Evolutionary conservation across 2,888 invertebrate species (phyloP).

Genomic region (Eupsilia transversa): DNA sequence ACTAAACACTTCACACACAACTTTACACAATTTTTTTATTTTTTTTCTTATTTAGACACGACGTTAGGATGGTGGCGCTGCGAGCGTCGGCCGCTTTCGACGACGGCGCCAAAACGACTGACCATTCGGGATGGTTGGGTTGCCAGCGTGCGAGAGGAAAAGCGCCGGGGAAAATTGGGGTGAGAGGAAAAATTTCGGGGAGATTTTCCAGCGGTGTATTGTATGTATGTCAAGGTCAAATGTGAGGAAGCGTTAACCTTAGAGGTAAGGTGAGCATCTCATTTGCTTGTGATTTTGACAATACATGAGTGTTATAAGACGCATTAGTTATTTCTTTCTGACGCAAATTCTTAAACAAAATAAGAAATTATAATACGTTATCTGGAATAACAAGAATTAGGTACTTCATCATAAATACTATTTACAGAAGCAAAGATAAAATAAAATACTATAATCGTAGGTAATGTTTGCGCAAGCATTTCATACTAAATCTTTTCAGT

Average conservation of each 20-base stretch:
- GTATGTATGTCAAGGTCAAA: constrained; percentile 21
- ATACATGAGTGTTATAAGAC: not conserved
- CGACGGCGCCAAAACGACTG: constrained; percentile 85
- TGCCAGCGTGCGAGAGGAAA: constrained; percentile 71
- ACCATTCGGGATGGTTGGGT: constrained; percentile 77
- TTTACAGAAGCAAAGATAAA: constrained; percentile 1
- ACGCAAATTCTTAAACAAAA: not conserved
- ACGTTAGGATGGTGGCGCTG: constrained; percentile 61
- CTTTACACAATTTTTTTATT: constrained; percentile 69
- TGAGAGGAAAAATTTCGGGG: constrained; percentile 40
- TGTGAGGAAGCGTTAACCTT: not conserved
- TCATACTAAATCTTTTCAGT: not conserved
- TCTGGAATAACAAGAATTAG: not conserved
- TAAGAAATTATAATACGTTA: not conserved
- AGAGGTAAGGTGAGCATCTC: not conserved
- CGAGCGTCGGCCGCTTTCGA: constrained; percentile 74
- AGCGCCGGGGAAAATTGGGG: constrained; percentile 63
- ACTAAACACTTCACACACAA: constrained; percentile 70
- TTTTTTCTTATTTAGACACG: constrained; percentile 74
- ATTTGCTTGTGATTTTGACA: not conserved
- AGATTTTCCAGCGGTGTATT: constrained; percentile 2
- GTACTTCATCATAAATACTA: not conserved
- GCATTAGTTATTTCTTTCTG: not conserved
- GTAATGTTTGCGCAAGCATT: constrained; percentile 14
- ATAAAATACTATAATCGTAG: not conserved